These are phyloP conservation scores for Hydroisotoma schaefferi DNA, from an alignment of 2,888 invertebrate species.

Conservation along the genomic window DNA sequence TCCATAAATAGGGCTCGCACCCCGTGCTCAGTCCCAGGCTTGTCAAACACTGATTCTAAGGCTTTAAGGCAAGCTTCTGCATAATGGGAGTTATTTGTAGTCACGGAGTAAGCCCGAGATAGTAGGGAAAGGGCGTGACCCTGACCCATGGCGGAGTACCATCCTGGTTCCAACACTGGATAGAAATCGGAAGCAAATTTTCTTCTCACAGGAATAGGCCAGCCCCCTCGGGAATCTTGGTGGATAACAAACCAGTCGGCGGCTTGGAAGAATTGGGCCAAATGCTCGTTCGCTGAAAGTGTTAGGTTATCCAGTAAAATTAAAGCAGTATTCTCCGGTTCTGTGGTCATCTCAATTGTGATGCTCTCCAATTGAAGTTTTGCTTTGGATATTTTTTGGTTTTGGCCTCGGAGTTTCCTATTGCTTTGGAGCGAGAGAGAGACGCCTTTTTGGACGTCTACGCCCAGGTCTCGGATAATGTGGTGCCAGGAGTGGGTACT, in stretches of 20 bases:
- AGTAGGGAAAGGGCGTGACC: slow-evolving; percentile 96
- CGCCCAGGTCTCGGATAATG: slow-evolving; percentile 79
- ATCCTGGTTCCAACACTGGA: slow-evolving; percentile 75
- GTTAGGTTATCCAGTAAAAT: slow-evolving; percentile 68
- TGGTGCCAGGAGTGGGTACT: slow-evolving; percentile 62
- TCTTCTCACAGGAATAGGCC: slow-evolving; percentile 83
- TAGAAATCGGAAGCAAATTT: slow-evolving; percentile 67
- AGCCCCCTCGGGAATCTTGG: slow-evolving; percentile 85
- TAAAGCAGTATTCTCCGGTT: slow-evolving; percentile 23
- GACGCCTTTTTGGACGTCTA: slow-evolving; percentile 88
- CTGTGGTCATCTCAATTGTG: slow-evolving; percentile 15
- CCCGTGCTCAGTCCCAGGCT: slow-evolving; percentile 67
- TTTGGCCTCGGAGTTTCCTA: slow-evolving; percentile 25
- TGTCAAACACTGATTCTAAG: slow-evolving; percentile 71
- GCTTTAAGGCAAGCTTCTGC: slow-evolving; percentile 73
- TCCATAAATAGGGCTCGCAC: slow-evolving; percentile 81
- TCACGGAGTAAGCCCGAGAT: slow-evolving; percentile 81
- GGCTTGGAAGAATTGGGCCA: slow-evolving; percentile 85
- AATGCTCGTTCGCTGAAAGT: slow-evolving; percentile 77
- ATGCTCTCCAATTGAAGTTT: slow-evolving; percentile 41
- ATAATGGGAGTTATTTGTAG: slow-evolving; percentile 67
- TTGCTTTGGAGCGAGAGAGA: slow-evolving; percentile 28
- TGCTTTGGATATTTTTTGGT: slow-evolving; percentile 38
- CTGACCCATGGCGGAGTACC: slow-evolving; percentile 98
- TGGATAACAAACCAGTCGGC: slow-evolving; percentile 86